Percentiles rank a stretch among this genome's conserved stretches.
Conservation (phyloP, 2,888 invertebrate genomes). For the Isoperla grammatica region DNA sequence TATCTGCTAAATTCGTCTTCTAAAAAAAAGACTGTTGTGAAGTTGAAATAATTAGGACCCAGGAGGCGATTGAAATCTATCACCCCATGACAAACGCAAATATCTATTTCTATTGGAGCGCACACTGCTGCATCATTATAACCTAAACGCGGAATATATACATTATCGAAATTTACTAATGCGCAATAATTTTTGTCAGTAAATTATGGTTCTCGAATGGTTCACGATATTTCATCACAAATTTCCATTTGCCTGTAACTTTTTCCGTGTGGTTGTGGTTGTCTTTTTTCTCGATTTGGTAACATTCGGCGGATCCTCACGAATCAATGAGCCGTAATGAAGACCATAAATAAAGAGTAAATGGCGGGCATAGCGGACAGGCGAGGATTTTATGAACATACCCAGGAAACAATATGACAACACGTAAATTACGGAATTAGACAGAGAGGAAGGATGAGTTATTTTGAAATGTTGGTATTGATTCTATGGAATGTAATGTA, state of each 20-base stretch:
- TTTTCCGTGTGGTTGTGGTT: constrained; percentile 19
- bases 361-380: constrained; percentile 37
- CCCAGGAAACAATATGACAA: constrained; percentile 41
- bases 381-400: constrained; percentile 39
- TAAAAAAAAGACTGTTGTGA: constrained; percentile 2
- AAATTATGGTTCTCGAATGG: constrained; percentile 22
- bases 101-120: background rate
- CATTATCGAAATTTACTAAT: constrained; percentile 30
- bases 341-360: constrained; percentile 42
- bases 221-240: constrained; percentile 31
- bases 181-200: constrained; percentile 27
- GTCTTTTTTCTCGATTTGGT: constrained; percentile 20
- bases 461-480: constrained; percentile 32
- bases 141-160: constrained; percentile 7
- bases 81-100: background rate
- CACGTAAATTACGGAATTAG: constrained; percentile 40
- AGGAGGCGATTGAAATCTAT: background rate
- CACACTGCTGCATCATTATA: background rate
- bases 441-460: constrained; percentile 31
- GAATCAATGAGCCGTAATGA: constrained; percentile 45
- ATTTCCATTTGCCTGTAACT: constrained; percentile 32
- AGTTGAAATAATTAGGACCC: constrained; percentile 11
- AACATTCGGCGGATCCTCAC: constrained; percentile 29
- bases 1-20: constrained; percentile 4
- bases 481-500: constrained; percentile 31